Evolutionary conservation across 2,888 invertebrate genomes (phyloP).

Genomic region (Ichneumon xanthorius): DNA sequence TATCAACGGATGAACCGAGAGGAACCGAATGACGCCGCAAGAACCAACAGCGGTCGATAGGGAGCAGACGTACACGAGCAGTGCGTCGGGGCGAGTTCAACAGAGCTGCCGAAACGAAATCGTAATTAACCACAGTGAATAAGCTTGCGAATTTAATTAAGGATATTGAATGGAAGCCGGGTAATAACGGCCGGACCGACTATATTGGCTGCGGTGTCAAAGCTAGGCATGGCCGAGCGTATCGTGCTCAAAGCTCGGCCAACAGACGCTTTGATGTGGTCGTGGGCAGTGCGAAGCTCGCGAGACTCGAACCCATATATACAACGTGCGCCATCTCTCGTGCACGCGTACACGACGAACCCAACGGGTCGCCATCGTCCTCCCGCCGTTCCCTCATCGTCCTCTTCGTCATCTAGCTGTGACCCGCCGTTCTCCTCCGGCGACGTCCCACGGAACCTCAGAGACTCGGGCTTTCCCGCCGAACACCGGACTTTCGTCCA

Average conservation of each 20-base stretch:
- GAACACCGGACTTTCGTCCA: slow-evolving; percentile 73
- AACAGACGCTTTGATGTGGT: slow-evolving; percentile 84
- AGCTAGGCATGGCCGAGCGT: slow-evolving; percentile 82
- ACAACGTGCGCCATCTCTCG: slow-evolving; percentile 62
- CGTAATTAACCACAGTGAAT: slow-evolving; percentile 84
- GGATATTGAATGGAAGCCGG: slow-evolving; percentile 84
- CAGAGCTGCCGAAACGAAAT: slow-evolving; percentile 75
- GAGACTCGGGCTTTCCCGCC: slow-evolving; percentile 42
- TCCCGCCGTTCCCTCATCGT: slow-evolving; percentile 15
- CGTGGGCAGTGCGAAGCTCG: slow-evolving; percentile 82
- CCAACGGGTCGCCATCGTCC: slow-evolving; percentile 18
- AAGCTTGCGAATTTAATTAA: slow-evolving; percentile 85
- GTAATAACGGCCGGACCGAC: slow-evolving; percentile 81
- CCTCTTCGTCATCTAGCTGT: background rate
- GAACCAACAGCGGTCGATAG: background rate
- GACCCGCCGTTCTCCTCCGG: background rate
- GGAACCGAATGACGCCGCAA: background rate
- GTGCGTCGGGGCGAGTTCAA: background rate
- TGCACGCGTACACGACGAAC: slow-evolving; percentile 23
- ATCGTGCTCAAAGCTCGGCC: slow-evolving; percentile 83
- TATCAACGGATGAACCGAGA: background rate
- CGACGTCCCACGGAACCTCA: background rate
- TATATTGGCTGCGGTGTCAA: slow-evolving; percentile 84
- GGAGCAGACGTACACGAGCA: slow-evolving; percentile 6
- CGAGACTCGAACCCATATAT: slow-evolving; percentile 74